Evolutionary conservation across 2,797 vertebrate genomes (phyloP), one percentile per base, ranked within the genome.

Genomic region (Artibeus jamaicensis): DNA sequence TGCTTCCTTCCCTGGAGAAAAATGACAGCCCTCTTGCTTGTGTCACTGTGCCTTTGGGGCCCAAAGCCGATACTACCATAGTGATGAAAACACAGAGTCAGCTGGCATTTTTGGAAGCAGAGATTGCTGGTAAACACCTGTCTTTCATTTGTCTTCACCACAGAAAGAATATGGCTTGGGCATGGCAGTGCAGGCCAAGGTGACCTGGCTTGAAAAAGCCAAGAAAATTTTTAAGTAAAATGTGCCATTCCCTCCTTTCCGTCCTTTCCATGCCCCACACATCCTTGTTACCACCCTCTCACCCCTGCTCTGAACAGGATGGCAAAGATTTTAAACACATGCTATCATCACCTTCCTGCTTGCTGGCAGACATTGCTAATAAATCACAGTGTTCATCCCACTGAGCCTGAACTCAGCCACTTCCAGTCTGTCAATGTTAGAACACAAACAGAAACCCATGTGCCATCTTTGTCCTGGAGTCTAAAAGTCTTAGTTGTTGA

Each of bases 1-100:
- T 76, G 78, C 97, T 96, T 97, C 88, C 29, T 92, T 87, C 83
- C 92, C 50, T 78, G 50, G 78, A 97, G 91, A 96, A 95, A 96
- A 77, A 83, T 59, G 3, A 74, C 81, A 95, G 91, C 67, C 42
- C 83, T 97, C 85, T 55, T 97, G 90, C 48, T 95, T 95, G 74
- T 67, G 76, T 97, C 97, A 96, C 59, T 95, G 62, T 65, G 77
- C 73, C 85, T 85, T 65, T 62, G 68, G 71, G 48, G 34, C 34
- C 77, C 73, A 91, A 82, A 96, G 29, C 55, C 83, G 37, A 37
- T 0, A 71, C 76, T 89, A 46, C 67, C 42, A 50, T 55, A 83
- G 55, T 9, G 71, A 84, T 96, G 50, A 83, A 93, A 89, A 65
- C 37, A 86, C 29, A 76, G 70, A 74, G 50, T n/a, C 83, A 85